Evolutionary conservation across 35 echinoderm and acorn worm species (phyloP), one percentile per base, ranked within the genome.

Genomic region (Diadema setosum): DNA sequence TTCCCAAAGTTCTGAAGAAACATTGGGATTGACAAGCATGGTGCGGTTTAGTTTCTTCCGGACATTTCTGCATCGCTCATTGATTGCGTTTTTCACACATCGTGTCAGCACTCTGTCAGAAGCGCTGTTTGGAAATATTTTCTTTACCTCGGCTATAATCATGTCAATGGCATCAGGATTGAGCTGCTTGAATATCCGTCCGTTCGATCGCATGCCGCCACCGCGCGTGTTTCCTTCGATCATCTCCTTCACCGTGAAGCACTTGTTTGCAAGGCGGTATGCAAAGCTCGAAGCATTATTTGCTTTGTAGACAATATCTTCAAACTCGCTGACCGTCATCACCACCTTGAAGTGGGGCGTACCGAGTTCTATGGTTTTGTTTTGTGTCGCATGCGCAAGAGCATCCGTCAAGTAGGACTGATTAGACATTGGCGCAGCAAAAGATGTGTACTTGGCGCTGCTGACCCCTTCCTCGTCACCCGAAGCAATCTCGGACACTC

Each of bases 231-330:
- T 93, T 4, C 91, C 60, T 30, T 69, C 64, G 61, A 93, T 8
- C 86, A 93, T 84, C 69, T 93, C 91, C 46, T 89, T 84, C 17
- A 60, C 82, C 0, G 86, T 93, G 81, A 93, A 93, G 21, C 89
- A 57, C 61, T 89, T 93, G 32, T 87, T 63, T 34, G 91, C 81
- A 45, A 93, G 65, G 36, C 87, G 86, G 21, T 93, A 93, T 31
- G 86, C 88, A 42, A 84, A 93, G 33, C 86, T 84, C 2, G 86
- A 74, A 0, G 86, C 70, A 12, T 81, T 93, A 40, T 82, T 81
- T 1, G 91, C 89, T 58, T 93, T 93, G 21, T 70, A 75, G 21
- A 93, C 46, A 34, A 93, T 93, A 40, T 89, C 75, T 74, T 93
- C 91, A 2, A 93, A 18, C 55, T 93, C 86, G 9, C 34, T 30